phyloP scores from a whole-genome alignment of 1,140 invertebrate species.

The Monochamus saltuarius region DNA sequence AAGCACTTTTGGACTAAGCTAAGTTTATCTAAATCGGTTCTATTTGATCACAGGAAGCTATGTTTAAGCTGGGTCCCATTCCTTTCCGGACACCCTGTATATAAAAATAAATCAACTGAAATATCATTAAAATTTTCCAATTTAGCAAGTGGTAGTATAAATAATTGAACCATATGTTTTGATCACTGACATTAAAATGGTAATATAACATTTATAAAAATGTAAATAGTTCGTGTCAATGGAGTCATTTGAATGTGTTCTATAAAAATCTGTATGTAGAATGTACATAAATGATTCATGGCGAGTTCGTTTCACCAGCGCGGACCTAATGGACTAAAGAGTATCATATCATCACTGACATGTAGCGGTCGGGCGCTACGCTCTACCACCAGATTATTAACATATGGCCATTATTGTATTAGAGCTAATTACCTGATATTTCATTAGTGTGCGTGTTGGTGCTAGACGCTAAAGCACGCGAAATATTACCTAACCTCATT shows the following conservation, averaged over 20 bases:
- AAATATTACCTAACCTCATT: slow-evolving; percentile 27
- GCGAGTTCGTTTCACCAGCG: too few relatives aligned
- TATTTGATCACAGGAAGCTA: too few relatives aligned
- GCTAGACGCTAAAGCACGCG: slow-evolving; percentile 21
- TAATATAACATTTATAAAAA: background rate
- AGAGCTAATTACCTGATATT: slow-evolving; percentile 43
- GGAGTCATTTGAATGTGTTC: background rate
- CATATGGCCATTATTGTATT: slow-evolving; percentile 47
- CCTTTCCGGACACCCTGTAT: too few relatives aligned
- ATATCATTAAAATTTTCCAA: too few relatives aligned
- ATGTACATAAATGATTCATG: background rate
- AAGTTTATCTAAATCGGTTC: too few relatives aligned
- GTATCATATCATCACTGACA: slow-evolving; percentile 26
- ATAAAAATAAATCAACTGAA: too few relatives aligned
- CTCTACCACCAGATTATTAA: slow-evolving; percentile 38
- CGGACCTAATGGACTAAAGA: too few relatives aligned
- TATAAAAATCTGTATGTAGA: background rate
- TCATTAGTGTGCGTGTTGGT: slow-evolving; percentile 40
- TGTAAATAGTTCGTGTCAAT: slow-evolving; percentile 4
- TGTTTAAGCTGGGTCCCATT: too few relatives aligned
- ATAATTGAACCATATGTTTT: too few relatives aligned
- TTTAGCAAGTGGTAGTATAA: too few relatives aligned
- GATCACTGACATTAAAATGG: background rate
- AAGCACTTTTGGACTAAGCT: too few relatives aligned
- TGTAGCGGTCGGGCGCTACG: slow-evolving; percentile 24